Evolutionary conservation across 1,140 invertebrate genomes (phyloP), one percentile per base, ranked within the genome.

Genomic region (Psilanteris sp.): DNA sequence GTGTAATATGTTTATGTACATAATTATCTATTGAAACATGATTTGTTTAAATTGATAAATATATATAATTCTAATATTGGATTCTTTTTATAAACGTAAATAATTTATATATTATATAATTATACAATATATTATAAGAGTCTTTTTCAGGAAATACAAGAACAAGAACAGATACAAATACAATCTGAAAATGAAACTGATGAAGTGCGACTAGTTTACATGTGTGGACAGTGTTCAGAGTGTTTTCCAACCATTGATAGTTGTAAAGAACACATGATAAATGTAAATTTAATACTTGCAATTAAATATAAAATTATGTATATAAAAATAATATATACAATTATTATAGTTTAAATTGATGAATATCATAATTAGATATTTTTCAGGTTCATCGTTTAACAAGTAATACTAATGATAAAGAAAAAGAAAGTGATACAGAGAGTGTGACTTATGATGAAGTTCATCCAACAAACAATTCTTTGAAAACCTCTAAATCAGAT

Each of bases 261-360:
- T 62, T 85, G 90, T 24, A 86, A 87, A 20, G 84, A 88, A 10
- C 90, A 90, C 52, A 88, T 90, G 87, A 89, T 90, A 61, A 83
- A 84, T 41, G 89, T 85, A 79, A n/a, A n/a, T n/a, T n/a, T n/a
- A n/a, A n/a, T n/a, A n/a, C n/a, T n/a, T n/a, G n/a, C n/a, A n/a
- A n/a, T n/a, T n/a, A n/a, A n/a, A n/a, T n/a, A n/a, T n/a, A n/a
- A n/a, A n/a, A n/a, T n/a, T n/a, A n/a, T n/a, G n/a, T n/a, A n/a
- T n/a, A n/a, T n/a, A n/a, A n/a, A n/a, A n/a, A n/a, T n/a, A n/a
- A n/a, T n/a, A n/a, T n/a, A n/a, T n/a, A n/a, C n/a, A n/a, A n/a
- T n/a, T n/a, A n/a, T n/a, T n/a, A n/a, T n/a, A n/a, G n/a, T n/a
- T n/a, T n/a, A n/a, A n/a, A n/a, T n/a, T n/a, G n/a, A n/a, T n/a